These are phyloP conservation scores for Rhaphigaster nebulosa DNA, from an alignment of 2,888 invertebrate genomes.

Conservation along the genomic window DNA sequence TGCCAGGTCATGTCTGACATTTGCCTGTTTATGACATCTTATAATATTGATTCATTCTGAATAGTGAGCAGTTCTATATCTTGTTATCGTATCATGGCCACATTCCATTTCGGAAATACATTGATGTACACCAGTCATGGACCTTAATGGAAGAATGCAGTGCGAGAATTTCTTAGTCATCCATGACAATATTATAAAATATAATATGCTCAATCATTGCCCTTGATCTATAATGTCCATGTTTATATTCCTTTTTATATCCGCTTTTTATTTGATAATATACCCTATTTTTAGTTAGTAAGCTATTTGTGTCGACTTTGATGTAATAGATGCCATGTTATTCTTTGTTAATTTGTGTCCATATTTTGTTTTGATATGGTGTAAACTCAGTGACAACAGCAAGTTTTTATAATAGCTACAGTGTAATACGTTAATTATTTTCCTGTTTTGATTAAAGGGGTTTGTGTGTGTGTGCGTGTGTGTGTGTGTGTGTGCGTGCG, in stretches of 20 bases:
- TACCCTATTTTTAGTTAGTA: not conserved
- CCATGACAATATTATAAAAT: not conserved
- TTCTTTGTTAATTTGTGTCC: not conserved
- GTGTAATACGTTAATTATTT: not conserved
- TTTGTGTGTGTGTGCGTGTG: no score
- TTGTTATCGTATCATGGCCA: not conserved
- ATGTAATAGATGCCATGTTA: no score
- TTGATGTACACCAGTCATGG: not conserved
- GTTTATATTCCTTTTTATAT: not conserved
- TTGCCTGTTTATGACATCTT: not conserved
- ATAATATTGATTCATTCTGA: not conserved
- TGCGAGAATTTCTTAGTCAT: not conserved
- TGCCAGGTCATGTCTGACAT: not conserved
- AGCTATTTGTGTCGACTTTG: no score
- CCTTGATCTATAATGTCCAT: not conserved
- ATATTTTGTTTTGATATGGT: not conserved
- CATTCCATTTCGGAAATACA: not conserved
- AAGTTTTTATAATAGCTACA: not conserved
- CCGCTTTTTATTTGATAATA: not conserved
- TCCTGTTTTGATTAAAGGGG: not conserved
- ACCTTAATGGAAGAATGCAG: not conserved
- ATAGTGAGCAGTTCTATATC: not conserved
- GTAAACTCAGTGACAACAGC: not conserved
- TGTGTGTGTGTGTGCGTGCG: no score
- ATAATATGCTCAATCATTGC: not conserved